A percentile compares a stretch with the other conserved stretches of the same genome.
These are phyloP conservation scores for Pseudorhiza aurosa DNA, from an alignment of 30 jellyfish, hydroid and myxozoan genomes.

Conservation along the genomic window DNA sequence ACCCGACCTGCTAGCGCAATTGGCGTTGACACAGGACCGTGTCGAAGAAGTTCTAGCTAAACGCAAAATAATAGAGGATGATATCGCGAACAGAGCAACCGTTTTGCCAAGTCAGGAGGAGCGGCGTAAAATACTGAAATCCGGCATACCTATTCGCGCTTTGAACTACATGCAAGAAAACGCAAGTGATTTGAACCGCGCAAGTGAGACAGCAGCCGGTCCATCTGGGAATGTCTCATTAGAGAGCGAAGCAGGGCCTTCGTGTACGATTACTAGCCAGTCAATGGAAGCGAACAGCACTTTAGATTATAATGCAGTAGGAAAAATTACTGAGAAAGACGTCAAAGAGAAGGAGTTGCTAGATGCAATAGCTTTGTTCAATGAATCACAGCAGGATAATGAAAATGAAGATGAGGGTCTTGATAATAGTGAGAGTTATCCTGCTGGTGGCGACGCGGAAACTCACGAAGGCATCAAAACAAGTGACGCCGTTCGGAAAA, in stretches of 20 bases:
- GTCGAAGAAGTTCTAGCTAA: constrained; percentile 72
- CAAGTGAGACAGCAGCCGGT: background rate
- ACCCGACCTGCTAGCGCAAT: constrained; percentile 81
- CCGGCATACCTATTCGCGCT: constrained; percentile 24
- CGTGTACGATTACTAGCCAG: background rate
- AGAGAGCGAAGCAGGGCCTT: background rate
- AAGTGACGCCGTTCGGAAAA: background rate
- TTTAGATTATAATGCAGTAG: background rate
- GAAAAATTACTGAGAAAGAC: background rate
- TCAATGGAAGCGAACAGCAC: background rate
- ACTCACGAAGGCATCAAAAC: background rate
- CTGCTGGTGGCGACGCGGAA: background rate
- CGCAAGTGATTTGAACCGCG: background rate
- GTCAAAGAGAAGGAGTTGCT: constrained; percentile 35
- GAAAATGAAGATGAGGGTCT: constrained; percentile 18
- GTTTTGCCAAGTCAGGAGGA: constrained; percentile 48
- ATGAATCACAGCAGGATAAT: constrained; percentile 38
- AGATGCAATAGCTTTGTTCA: constrained; percentile 36
- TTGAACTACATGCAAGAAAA: background rate
- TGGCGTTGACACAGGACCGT: constrained; percentile 80
- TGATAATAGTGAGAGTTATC: background rate
- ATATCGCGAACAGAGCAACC: constrained; percentile 61
- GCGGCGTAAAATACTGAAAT: constrained; percentile 48
- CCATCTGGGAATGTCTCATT: background rate
- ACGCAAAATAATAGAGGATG: constrained; percentile 73